phyloP scores from a whole-genome alignment of 2,888 invertebrate genomes.

The Ochlodes sylvanus region DNA sequence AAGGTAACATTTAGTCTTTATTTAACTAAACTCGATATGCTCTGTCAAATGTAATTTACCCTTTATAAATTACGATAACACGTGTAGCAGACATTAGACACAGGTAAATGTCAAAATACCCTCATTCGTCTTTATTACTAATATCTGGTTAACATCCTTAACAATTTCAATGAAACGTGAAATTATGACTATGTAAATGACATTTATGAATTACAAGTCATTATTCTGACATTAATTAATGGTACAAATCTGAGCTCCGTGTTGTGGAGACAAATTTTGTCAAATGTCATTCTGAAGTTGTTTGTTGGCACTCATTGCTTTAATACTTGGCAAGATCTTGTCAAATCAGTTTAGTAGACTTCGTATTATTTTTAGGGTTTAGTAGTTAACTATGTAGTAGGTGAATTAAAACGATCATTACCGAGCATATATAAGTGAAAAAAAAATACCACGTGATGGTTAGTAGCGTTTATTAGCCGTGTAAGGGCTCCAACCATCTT shows the following conservation, averaged over 20 bases:
- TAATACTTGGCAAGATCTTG: constrained; percentile 15
- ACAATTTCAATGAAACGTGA: constrained; percentile 35
- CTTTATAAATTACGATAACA: background rate
- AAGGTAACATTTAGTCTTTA: too few relatives aligned
- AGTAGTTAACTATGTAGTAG: background rate
- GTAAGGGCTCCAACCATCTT: too few relatives aligned
- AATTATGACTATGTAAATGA: constrained; percentile 35
- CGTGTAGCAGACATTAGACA: background rate
- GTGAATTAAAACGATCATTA: too few relatives aligned
- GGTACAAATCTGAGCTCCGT: constrained; percentile 8
- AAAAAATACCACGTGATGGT: too few relatives aligned
- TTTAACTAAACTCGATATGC: too few relatives aligned
- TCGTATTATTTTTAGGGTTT: background rate
- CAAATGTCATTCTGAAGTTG: constrained; percentile 9
- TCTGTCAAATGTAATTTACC: too few relatives aligned
- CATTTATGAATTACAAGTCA: constrained; percentile 30
- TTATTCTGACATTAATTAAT: constrained; percentile 36
- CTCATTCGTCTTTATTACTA: background rate
- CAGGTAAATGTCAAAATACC: constrained; percentile 8
- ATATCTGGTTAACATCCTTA: constrained; percentile 28
- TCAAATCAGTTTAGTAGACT: background rate
- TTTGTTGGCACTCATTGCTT: constrained; percentile 17
- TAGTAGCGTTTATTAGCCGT: too few relatives aligned
- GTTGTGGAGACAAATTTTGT: constrained; percentile 25
- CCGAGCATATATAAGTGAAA: too few relatives aligned